Evolutionary conservation across 2,797 vertebrate species (phyloP), one percentile per base, ranked within the genome.

Genomic region (Anguilla megastoma): DNA sequence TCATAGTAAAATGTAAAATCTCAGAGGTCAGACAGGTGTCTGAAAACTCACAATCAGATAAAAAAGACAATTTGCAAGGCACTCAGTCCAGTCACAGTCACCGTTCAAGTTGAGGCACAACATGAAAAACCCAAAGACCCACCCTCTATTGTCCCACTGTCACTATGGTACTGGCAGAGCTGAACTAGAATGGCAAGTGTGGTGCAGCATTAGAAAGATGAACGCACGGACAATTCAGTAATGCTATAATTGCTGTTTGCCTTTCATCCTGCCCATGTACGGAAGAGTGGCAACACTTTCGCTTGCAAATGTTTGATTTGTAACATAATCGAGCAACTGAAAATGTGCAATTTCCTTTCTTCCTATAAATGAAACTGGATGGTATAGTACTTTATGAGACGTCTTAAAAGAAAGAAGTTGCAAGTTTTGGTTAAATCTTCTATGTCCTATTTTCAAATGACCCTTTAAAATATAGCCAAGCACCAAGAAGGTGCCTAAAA

Each of bases 191-290:
- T 84, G 85, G 87, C 69, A 85, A 56, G 56, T 87, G 87, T 82
- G 27, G 85, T 33, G 80, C 83, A 54, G 82, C 76, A 82, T 84
- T 63, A 30, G 54, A 45, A 82, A 48, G 87, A 83, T 60, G 87
- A 41, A 30, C 54, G 58, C 71, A 85, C n/a, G 27, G 69, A 87
- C 86, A 88, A 69, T 84, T 36, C 52, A 69, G 41, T 87, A 87
- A 89, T 84, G 85, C 76, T 30, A 69, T 89, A 89, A 89, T 88
- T 60, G 50, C 33, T 86, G 54, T 87, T 87, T 87, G 45, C 48
- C n/a, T 85, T 18, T 80, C 58, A 71, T 83, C 87, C 86, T 9
- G 66, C 33, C 71, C 24, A 14, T 60, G 69, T 85, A 66, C 74
- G 6, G 21, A 56, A 71, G 87, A 86, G 21, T 33, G 74, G 21